Percentiles rank a stretch among this genome's conserved stretches.
Conservation (phyloP, 2,113 vertebrate species). For the Pithys albifrons region DNA sequence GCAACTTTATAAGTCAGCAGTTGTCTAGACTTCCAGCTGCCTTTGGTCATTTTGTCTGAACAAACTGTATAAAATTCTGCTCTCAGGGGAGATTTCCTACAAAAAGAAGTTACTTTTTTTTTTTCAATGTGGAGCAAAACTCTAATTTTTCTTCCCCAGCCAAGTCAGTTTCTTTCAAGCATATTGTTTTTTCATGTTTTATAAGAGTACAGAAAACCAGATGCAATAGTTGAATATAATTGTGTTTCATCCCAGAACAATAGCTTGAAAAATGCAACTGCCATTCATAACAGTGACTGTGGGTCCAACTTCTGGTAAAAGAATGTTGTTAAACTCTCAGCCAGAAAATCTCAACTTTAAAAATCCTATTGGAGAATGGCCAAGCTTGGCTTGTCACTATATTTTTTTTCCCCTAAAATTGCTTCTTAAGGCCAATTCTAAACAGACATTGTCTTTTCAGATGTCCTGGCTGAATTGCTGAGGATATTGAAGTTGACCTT, state of each 20-base stretch:
- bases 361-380: accelerated
- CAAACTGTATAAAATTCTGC: not conserved
- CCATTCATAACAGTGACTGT: not conserved
- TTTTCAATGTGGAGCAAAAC: not conserved
- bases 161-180: not conserved
- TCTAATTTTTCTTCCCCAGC: not conserved
- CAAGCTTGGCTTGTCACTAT: not conserved
- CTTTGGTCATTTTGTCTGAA: not conserved
- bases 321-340: not conserved
- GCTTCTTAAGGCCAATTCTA: not conserved
- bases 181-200: not conserved
- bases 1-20: not conserved
- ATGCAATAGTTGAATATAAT: not conserved
- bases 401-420: not conserved
- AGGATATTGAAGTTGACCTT: not conserved
- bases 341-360: not conserved
- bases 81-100: not conserved
- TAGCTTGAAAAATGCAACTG: not conserved
- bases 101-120: not conserved
- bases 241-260: not conserved
- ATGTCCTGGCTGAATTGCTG: not conserved
- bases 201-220: not conserved
- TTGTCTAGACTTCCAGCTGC: not conserved
- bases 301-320: not conserved
- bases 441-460: not conserved